phyloP scores from a whole-genome alignment of 2,797 vertebrate species.

The Pipistrellus nathusii region DNA sequence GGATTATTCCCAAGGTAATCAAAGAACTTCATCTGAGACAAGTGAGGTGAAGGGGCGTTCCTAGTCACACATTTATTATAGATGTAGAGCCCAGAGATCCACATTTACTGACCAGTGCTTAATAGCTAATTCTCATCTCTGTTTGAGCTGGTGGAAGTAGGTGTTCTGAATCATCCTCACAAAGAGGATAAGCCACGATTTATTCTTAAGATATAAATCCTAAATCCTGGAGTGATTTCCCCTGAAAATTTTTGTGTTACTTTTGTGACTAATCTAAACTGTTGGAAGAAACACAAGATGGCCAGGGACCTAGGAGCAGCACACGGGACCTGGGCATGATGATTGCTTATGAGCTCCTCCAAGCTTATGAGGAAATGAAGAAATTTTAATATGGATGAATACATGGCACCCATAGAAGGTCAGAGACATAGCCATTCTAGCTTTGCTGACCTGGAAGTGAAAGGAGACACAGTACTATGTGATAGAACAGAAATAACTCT shows the following conservation, averaged over 20 bases:
- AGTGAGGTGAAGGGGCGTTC: background rate
- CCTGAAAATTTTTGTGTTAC: background rate
- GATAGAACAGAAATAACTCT: background rate
- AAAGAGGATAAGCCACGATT: background rate
- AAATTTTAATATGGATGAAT: background rate
- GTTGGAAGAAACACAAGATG: background rate
- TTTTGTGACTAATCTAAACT: background rate
- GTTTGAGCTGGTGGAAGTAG: background rate
- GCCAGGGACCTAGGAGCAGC: background rate
- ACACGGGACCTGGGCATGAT: background rate
- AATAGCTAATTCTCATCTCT: background rate
- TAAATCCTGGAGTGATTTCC: background rate
- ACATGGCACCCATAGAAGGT: rapidly evolving
- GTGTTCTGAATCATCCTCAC: background rate
- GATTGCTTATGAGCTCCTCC: too few species aligned
- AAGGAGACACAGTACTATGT: background rate
- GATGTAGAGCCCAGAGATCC: background rate
- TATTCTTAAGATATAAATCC: background rate
- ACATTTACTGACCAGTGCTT: background rate
- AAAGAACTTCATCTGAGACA: background rate
- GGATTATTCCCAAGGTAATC: background rate
- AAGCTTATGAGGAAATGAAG: background rate
- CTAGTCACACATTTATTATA: background rate
- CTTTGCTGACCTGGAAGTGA: background rate
- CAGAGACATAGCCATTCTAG: background rate